Conservation (phyloP, 1,140 invertebrate species). For the Macrostomum lignano region DNA sequence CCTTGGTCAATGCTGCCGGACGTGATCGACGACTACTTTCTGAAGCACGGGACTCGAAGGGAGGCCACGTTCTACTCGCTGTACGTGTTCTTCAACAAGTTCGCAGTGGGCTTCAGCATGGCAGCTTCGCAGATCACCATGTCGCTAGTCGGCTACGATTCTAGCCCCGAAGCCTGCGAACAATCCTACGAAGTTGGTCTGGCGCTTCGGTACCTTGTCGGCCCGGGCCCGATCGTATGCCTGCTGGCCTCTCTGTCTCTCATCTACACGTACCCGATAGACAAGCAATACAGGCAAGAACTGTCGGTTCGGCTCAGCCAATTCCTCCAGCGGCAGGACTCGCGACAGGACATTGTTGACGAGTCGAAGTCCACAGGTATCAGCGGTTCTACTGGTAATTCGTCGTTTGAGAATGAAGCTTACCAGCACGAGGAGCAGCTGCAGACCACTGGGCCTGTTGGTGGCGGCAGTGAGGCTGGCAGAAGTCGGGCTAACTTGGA, state of each 20-base stretch:
- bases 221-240: slow-evolving; percentile 14
- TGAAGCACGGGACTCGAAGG: slow-evolving; percentile 14
- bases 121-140: slow-evolving; percentile 15
- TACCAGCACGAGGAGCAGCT: too few species aligned
- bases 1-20: slow-evolving; percentile 21
- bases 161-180: slow-evolving; percentile 12
- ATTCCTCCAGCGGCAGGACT: too few species aligned
- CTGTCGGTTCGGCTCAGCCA: too few species aligned
- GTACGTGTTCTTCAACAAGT: slow-evolving; percentile 22
- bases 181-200: slow-evolving; percentile 14
- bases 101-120: slow-evolving; percentile 15
- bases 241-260: slow-evolving; percentile 11
- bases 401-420: too few species aligned
- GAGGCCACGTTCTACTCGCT: slow-evolving; percentile 23
- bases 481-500: too few species aligned
- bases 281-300: slow-evolving; percentile 11
- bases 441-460: too few species aligned
- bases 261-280: slow-evolving; percentile 16
- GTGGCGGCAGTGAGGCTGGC: too few species aligned
- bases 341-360: too few species aligned
- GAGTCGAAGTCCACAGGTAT: too few species aligned
- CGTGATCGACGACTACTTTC: slow-evolving; percentile 20
- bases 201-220: slow-evolving; percentile 14
- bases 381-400: too few species aligned
- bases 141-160: slow-evolving; percentile 14